Evolutionary conservation across 2,113 vertebrate species (phyloP).

Genomic region (Antigone vipio): DNA sequence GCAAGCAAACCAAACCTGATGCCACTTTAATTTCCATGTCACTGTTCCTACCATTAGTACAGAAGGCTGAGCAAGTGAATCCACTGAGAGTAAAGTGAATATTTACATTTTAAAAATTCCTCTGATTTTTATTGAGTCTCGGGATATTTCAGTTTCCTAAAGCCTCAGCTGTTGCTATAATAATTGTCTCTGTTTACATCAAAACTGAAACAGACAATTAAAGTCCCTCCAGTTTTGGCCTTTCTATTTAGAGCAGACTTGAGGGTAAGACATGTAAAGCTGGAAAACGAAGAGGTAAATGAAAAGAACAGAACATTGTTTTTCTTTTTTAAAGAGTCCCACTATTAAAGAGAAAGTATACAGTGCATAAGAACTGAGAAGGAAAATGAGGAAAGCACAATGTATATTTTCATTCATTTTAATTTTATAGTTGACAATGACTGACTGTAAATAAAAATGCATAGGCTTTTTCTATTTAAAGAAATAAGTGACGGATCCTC

Average conservation of each 20-base stretch:
- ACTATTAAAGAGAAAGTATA: background rate
- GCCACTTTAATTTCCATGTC: background rate
- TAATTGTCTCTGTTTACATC: background rate
- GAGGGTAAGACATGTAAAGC: background rate
- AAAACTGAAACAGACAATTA: background rate
- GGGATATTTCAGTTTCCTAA: background rate
- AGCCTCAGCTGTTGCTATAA: fast-evolving
- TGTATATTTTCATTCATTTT: background rate
- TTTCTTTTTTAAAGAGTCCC: background rate
- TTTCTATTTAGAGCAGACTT: background rate
- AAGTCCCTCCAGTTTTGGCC: background rate
- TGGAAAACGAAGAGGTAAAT: background rate
- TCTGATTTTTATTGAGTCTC: background rate
- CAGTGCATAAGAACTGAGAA: background rate
- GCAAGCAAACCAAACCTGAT: background rate
- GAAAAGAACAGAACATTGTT: background rate
- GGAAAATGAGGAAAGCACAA: background rate
- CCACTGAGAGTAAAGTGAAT: background rate
- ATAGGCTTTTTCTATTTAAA: background rate
- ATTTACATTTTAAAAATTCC: background rate
- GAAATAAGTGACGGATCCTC: background rate
- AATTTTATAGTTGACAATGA: background rate
- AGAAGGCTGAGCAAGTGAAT: background rate
- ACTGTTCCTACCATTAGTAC: background rate
- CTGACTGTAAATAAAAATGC: background rate